Base-by-base conservation (phyloP, 2,888 invertebrate genomes). In the Tholera decimalis region DNA sequence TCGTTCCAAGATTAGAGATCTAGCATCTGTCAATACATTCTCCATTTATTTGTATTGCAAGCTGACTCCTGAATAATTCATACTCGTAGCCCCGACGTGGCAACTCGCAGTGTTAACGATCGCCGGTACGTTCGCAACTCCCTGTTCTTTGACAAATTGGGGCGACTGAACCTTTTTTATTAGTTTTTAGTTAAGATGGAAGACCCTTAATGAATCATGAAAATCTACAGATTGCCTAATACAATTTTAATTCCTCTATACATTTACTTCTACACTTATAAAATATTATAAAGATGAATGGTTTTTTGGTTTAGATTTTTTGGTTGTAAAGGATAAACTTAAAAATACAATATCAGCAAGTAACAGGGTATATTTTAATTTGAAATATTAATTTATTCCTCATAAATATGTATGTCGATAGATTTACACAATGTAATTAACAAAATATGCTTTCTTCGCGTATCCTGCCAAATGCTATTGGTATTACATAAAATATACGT, bases 31-130 rank as follows among this genome's bases (percentile, higher is more conserved):
- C 58, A 63, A 56, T 62, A 53, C 22, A 39, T 68, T 60, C 47
- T 59, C 43, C 22, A 56, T 66, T 58, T 73, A 59, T 77, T 58
- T 66, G 65, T 79, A 63, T 62, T 66, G 66, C 55, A 67, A 58
- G 54, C 49, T 49, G 54, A 49, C 50, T 47, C 20, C 30, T 80
- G 77, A 74, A 77, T 80, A 54, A 80, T 80, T 80, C 75, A 80
- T 68, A 49, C 30, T 20, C 30, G 43, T 46, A 39, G 22, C 73
- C 59, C 37, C 44, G 33, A 43, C 56, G 49, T 72, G 60, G 51
- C 67, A 73, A 72, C 68, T 60, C 51, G 54, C 22, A 53, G 54
- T 66, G 61, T 77, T 64, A 77, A 73, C 64, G 77, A 64, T 73
- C 59, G 67, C 35, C 53, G 47, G 46, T 62, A 39, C 54, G 41